Base-by-base conservation (phyloP, 2,797 vertebrate genomes). In the Acipenser transmontanus region DNA sequence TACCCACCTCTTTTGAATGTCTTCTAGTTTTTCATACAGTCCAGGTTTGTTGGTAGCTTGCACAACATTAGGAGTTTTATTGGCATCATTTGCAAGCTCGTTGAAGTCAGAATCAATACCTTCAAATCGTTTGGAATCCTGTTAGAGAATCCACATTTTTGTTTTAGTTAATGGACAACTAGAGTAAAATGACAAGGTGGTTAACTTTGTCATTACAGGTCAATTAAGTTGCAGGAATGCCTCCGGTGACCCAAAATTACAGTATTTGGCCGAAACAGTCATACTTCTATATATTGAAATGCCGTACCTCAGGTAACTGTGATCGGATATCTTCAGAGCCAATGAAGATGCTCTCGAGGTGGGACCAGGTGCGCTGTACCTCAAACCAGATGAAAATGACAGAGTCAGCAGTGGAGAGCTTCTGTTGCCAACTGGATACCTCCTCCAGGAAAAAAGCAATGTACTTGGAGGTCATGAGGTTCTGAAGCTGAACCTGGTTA, bases 281-380 rank as follows among this genome's bases (percentile, higher is more conserved):
- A 11, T 13, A n/a, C 54, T 57, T 57, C 6, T 57, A 13, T n/a
- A n/a, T 12, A 52, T 11, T 17, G 11, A n/a, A 13, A 60, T 13
- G 57, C 6, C 34, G 8, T 66, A 99, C 97, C 94, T 98, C 87
- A 1, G 95, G 94, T 71, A 99, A 90, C 81, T 99, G 97, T 4
- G 89, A 82, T 65, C 93, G 88, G 68, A 98, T 98, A 68, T 99
- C 97, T 66, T 93, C 94, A 0, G 96, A 98, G 63, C 94, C 95
- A 2, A 97, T 91, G 79, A 99, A 99, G 75, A 99, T 98, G 80
- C 95, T 96, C 75, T 99, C 97, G 75, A 99, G 84, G 77, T 99
- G 95, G 14, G 90, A 93, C 97, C 95, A 98, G 0, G 91, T 92
- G 13, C 82, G 84, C 79, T 98, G 97, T 69, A 98, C 96, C 68